These are phyloP conservation scores for Phengaris alcon DNA, from an alignment of 2,888 invertebrate species.

Conservation along the genomic window DNA sequence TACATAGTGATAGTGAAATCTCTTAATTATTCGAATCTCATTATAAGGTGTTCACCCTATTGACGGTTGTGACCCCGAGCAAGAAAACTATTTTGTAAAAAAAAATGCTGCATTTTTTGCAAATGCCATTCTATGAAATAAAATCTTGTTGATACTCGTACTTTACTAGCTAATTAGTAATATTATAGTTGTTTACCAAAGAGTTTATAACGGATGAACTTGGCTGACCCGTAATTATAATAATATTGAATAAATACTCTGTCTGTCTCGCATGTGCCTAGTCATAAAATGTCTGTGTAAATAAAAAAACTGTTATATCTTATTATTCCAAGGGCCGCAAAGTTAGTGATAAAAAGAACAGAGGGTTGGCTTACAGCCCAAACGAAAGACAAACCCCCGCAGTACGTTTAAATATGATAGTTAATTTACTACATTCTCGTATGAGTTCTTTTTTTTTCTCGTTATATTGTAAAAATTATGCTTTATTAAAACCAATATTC, in stretches of 20 bases:
- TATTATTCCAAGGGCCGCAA: neutral
- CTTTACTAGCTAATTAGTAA: neutral
- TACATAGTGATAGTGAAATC: too few relatives aligned
- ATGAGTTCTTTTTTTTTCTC: too few relatives aligned
- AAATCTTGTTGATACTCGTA: too few relatives aligned
- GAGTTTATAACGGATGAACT: constrained; percentile 2
- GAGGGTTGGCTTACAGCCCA: neutral
- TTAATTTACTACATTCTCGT: neutral
- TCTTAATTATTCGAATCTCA: too few relatives aligned
- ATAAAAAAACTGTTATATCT: neutral
- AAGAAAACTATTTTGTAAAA: too few relatives aligned
- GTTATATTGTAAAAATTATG: too few relatives aligned
- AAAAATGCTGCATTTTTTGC: too few relatives aligned
- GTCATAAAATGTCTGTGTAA: neutral
- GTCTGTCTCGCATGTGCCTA: neutral
- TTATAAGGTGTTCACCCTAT: too few relatives aligned
- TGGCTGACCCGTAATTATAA: constrained; percentile 9
- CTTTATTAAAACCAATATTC: too few relatives aligned
- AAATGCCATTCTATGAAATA: too few relatives aligned
- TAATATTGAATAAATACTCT: neutral
- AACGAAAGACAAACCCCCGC: neutral
- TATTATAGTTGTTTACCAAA: constrained; percentile 13
- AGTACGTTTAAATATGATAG: neutral
- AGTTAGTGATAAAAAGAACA: constrained; percentile 3
- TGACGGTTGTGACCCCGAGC: too few relatives aligned